These are phyloP conservation scores for Microplitis deprimator DNA, from an alignment of 2,888 invertebrate species.

Conservation along the genomic window DNA sequence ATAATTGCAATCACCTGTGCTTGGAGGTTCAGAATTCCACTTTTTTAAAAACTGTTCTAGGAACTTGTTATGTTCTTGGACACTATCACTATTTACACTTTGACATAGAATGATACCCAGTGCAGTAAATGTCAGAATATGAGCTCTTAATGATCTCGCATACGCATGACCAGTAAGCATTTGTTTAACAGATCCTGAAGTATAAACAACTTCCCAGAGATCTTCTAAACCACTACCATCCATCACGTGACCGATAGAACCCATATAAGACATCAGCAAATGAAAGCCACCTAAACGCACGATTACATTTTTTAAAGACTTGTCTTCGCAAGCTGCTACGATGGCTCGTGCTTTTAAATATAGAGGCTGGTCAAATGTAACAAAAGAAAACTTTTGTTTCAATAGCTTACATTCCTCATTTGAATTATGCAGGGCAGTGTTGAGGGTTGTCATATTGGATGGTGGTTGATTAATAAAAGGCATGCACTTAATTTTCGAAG, in stretches of 20 bases:
- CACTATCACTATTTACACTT: neutral
- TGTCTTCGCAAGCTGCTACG: neutral
- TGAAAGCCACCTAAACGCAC: constrained; percentile 45
- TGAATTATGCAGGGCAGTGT: constrained; percentile 23
- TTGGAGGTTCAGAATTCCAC: constrained; percentile 36
- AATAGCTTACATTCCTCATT: constrained; percentile 4
- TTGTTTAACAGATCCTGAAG: constrained; percentile 40
- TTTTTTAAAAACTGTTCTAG: constrained; percentile 23
- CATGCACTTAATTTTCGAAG: constrained; percentile 21
- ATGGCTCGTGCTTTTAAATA: constrained; percentile 18
- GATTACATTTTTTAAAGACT: neutral
- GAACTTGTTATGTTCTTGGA: constrained; percentile 25
- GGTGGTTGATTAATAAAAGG: constrained; percentile 36
- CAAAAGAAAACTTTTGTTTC: constrained; percentile 18
- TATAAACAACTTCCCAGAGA: constrained; percentile 42
- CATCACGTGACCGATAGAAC: constrained; percentile 46
- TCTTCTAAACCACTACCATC: constrained; percentile 46
- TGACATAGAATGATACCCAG: constrained; percentile 34
- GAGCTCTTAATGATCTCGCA: constrained; percentile 39
- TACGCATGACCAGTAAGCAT: constrained; percentile 43
- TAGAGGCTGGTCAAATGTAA: constrained; percentile 28
- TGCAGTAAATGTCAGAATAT: constrained; percentile 44
- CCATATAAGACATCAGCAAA: constrained; percentile 45
- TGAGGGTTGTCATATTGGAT: constrained; percentile 15
- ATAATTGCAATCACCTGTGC: constrained; percentile 35